Evolutionary conservation across 1,140 invertebrate genomes (phyloP), one percentile per base, ranked within the genome.

Genomic region (Condylostylus longicornis): DNA sequence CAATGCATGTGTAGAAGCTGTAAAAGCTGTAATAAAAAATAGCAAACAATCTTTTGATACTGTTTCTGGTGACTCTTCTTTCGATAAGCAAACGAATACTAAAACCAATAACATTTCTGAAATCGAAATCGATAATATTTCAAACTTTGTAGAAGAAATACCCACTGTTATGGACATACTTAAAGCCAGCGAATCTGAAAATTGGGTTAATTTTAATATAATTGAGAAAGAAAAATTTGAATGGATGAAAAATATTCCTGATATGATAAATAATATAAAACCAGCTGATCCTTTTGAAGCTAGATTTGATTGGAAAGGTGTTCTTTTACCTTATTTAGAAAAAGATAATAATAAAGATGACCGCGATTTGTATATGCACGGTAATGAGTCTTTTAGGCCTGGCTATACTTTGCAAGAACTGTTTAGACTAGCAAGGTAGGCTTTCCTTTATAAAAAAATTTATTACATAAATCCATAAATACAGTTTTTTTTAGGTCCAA

Each of bases 401-500:
- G 88, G 88, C 1, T 95, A 94, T 53, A 79, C 82, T 2, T 51
- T 95, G 2, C 78, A 81, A 46, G 89, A 95, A 65, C 59, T 95
- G 0, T 74, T 90, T 49, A 75, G 82, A 44, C 58, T 93, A 3
- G 55, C 55, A 12, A 47, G 55, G 53, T 56, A 19, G 0, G 25
- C 18, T 13, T 20, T 12, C 25, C 14, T 4, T 27, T 36, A n/a
- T n/a, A n/a, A n/a, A n/a, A n/a, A n/a, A n/a, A n/a, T 6, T 31
- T 18, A 23, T 31, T 18, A 13, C n/a, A 18, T 12, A 18, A 37
- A n/a, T 20, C 18, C 6, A 3, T 19, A 23, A 31, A 31, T 17
- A 21, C 5, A 3, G 12, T 20, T 43, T 38, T 27, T 48, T 63
- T 45, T 35, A 67, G 74, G 52, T 69, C 75, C 65, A 62, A 80